phyloP scores from a whole-genome alignment of 2,797 vertebrate genomes.

The Sebastes nivosus region DNA sequence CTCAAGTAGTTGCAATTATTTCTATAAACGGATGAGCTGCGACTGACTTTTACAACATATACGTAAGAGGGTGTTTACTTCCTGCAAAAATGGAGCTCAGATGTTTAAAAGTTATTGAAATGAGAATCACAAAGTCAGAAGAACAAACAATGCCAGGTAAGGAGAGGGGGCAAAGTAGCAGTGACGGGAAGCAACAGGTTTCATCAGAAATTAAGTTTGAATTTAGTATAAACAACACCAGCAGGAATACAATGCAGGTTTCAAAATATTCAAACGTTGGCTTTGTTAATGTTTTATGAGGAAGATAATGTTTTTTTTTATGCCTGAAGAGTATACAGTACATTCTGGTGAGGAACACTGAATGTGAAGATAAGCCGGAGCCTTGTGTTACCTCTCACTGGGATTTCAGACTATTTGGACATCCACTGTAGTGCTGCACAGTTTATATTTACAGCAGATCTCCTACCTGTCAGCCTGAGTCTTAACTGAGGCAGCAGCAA shows the following conservation, averaged over 20 bases:
- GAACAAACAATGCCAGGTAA: background rate
- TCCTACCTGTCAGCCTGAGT: background rate
- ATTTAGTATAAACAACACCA: background rate
- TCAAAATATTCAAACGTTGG: background rate
- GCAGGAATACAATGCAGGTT: background rate
- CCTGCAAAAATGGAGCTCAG: background rate
- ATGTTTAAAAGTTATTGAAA: background rate
- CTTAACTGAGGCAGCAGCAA: background rate
- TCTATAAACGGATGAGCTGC: background rate
- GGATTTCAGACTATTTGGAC: background rate
- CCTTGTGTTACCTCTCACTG: background rate
- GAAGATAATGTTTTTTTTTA: background rate
- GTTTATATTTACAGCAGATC: conserved; percentile 1
- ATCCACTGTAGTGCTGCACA: background rate
- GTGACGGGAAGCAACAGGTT: background rate
- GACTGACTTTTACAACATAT: background rate
- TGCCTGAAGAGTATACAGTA: background rate
- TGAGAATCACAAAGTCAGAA: too few species aligned
- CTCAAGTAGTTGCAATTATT: too few species aligned
- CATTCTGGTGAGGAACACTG: background rate
- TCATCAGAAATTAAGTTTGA: background rate
- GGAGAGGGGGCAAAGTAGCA: background rate
- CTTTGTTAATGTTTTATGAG: background rate
- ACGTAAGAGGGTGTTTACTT: background rate
- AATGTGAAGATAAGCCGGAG: background rate